phyloP scores from a whole-genome alignment of 2,888 invertebrate genomes.

The Neoscelio sp. region DNA sequence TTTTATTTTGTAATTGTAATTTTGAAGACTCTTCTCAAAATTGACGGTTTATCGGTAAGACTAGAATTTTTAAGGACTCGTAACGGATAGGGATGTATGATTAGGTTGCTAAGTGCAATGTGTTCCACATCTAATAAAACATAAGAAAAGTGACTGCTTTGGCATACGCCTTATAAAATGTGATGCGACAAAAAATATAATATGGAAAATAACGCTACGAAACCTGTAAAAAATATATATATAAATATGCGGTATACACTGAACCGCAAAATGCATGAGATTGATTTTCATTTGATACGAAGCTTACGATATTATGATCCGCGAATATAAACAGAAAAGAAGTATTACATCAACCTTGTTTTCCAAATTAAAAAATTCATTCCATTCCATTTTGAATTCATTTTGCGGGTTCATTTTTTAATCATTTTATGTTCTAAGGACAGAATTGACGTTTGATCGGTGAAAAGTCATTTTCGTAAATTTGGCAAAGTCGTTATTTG shows the following conservation, averaged over 20 bases:
- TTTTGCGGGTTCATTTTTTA: too few species aligned
- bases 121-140: conserved; percentile 75
- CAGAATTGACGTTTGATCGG: not conserved
- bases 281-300: too few species aligned
- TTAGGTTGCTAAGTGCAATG: conserved; percentile 73
- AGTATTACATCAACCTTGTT: too few species aligned
- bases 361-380: too few species aligned
- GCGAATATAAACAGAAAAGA: too few species aligned
- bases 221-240: conserved; percentile 69
- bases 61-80: conserved; percentile 19
- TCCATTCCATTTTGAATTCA: too few species aligned
- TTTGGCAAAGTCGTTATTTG: too few species aligned
- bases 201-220: conserved; percentile 69
- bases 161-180: conserved; percentile 74
- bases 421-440: too few species aligned
- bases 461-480: not conserved
- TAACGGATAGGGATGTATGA: conserved; percentile 15
- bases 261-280: too few species aligned
- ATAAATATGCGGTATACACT: too few species aligned
- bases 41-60: conserved; percentile 26
- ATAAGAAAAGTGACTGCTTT: conserved; percentile 74
- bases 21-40: conserved; percentile 10
- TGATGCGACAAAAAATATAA: conserved; percentile 49
- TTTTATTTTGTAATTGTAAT: conserved; percentile 16
- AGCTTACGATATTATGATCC: too few species aligned